Base-by-base conservation (phyloP, 2,888 invertebrate species). In the Cotesia congregata region DNA sequence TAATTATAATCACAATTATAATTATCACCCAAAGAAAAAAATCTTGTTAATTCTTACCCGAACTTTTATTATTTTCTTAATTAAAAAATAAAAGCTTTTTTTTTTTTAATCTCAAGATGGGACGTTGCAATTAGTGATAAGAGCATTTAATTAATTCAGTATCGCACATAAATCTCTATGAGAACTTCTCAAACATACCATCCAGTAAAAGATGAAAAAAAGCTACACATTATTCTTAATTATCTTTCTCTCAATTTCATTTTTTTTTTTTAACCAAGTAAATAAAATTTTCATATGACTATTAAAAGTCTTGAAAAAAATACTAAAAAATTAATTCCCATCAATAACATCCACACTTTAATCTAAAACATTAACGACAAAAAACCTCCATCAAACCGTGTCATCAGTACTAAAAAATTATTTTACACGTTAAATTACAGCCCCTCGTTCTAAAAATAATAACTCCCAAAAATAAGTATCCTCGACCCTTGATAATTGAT, bases 101-200 rank as follows among this genome's bases (percentile, higher is more conserved):
- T 50, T 50, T 50, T 50, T 50, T 50, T 50, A 50, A 50, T 50
- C 50, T 50, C 12, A 50, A 50, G 50, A 9, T 50, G 50, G 9
- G 12, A 50, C 7, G 6, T 50, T 50, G 50, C 50, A 50, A 50
- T 50, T 50, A 50, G 50, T 50, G 50, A 50, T 50, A 50, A 50
- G 50, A 50, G 50, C 50, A 50, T 50, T 50, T 50, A 50, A 50
- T 50, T 50, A 50, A 50, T 50, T 50, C 50, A 50, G 50, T 50
- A 50, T 50, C 50, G 50, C 50, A 50, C 50, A 50, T 50, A 50
- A 50, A 50, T 50, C 50, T 50, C 50, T 50, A 50, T 50, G 50
- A 50, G 50, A 50, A 50, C 9, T 50, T 30, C 50, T 50, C 50
- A 12, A 50, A 50, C 50, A 50, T 50, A 50, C 7, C 12, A 12